Base-by-base conservation (phyloP, 2,797 vertebrate genomes). In the Gymnodraco acuticeps region DNA sequence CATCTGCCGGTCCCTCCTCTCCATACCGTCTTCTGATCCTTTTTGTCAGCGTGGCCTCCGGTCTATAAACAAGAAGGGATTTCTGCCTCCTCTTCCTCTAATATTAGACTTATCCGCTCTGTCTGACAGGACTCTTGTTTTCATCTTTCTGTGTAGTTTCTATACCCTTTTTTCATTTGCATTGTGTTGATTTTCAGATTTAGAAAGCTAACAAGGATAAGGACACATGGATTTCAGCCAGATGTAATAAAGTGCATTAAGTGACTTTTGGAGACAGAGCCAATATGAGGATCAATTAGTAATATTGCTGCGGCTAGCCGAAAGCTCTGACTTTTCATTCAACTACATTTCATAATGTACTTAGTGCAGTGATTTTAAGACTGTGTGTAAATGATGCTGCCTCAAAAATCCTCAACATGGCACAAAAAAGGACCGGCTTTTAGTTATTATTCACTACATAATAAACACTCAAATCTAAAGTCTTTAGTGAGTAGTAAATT, bases 251-350 rank as follows among this genome's bases (percentile, higher is more conserved):
- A 59, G 46, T 38, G 47, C 51, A 58, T 1, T 1, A 15, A 54
- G 52, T 17, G 1, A 8, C 16, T 47, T 38, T 12, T n/a, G 63
- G 52, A 62, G 17, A 1, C 15, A 3, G 19, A 72, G 76, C 66
- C 73, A 77, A 42, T 0, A 5, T 9, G 20, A 10, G 27, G 58
- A 66, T 47, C 14, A 10, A 19, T 61, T 4, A 48, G 3, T 52
- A 46, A 45, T 27, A 64, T n/a, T n/a, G 42, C 62, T 54, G 76
- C 58, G 45, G 33, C 33, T 7, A 38, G 42, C 58, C 78, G 16
- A 81, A 58, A 70, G 67, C 75, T 56, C 20, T 17, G 48, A 50
- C 59, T 62, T 43, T 5, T 46, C 45, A 75, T 81, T 33, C 23
- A 60, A 15, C 38, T 55, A 3, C 48, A 52, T 63, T 77, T 63